These are phyloP conservation scores for Drosophila cognata DNA, from an alignment of 2,888 invertebrate species.

Conservation along the genomic window DNA sequence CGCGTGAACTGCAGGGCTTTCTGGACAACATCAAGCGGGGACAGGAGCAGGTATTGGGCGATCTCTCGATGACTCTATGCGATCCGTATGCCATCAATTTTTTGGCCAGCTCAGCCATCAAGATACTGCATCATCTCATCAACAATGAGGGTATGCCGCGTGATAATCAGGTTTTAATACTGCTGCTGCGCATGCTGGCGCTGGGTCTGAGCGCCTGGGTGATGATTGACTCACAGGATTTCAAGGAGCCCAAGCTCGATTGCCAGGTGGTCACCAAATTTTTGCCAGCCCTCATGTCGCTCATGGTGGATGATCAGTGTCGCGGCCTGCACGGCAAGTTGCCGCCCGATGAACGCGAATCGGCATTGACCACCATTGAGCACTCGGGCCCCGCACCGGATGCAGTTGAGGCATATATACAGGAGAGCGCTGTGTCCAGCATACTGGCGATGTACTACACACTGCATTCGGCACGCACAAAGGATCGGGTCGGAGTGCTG, in stretches of 20 bases:
- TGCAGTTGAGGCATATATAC: slow-evolving; percentile 96
- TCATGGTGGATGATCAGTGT: slow-evolving; percentile 96
- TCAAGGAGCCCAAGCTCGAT: slow-evolving; percentile 97
- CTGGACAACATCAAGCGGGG: slow-evolving; percentile 96
- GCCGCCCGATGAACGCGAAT: slow-evolving; percentile 96
- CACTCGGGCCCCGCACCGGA: slow-evolving; percentile 97
- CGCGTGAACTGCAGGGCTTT: slow-evolving; percentile 96
- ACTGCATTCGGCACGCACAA: slow-evolving; percentile 93
- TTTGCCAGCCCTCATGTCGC: slow-evolving; percentile 95
- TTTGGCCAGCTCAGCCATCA: slow-evolving; percentile 95
- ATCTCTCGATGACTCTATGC: slow-evolving; percentile 97
- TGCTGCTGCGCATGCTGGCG: slow-evolving; percentile 95
- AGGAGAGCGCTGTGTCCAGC: slow-evolving; percentile 95
- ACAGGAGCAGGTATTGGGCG: slow-evolving; percentile 94
- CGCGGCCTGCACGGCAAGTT: slow-evolving; percentile 92
- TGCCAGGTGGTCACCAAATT: slow-evolving; percentile 97
- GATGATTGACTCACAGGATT: slow-evolving; percentile 98
- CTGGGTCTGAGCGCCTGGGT: slow-evolving; percentile 97
- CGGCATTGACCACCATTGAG: slow-evolving; percentile 96
- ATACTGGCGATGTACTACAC: slow-evolving; percentile 98
- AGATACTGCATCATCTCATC: slow-evolving; percentile 94
- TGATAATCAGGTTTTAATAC: slow-evolving; percentile 94
- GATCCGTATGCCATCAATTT: slow-evolving; percentile 99
- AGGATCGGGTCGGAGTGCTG: slow-evolving; percentile 92
- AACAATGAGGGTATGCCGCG: slow-evolving; percentile 95